phyloP scores from a whole-genome alignment of 35 echinoderm and acorn worm species.

The Apostichopus parvimensis region DNA sequence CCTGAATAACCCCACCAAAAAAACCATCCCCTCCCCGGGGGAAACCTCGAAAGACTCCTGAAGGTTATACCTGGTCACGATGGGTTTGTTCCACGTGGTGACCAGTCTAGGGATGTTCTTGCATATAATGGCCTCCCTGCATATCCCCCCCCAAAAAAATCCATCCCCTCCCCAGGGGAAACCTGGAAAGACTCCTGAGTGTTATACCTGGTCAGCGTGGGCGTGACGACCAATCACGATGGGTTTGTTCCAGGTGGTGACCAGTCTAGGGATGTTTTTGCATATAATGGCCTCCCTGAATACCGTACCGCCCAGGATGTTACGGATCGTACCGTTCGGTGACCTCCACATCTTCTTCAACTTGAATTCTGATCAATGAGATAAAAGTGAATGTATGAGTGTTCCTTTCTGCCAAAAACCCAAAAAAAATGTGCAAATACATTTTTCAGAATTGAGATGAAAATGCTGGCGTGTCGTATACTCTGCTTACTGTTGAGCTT shows the following conservation, averaged over 20 bases:
- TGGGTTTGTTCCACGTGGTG: slow-evolving; percentile 86
- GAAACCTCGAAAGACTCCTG: too few relatives aligned
- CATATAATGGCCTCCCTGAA: slow-evolving; percentile 98
- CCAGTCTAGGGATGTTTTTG: slow-evolving; percentile 93
- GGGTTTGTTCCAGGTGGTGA: slow-evolving; percentile 88
- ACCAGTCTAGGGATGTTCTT: slow-evolving; percentile 93
- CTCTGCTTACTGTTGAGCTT: too few relatives aligned
- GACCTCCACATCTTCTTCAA: slow-evolving; percentile 99
- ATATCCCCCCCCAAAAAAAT: slow-evolving; percentile 67
- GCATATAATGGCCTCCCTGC: slow-evolving; percentile 91
- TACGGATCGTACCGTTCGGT: slow-evolving; percentile 96
- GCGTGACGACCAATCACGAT: slow-evolving; percentile 99
- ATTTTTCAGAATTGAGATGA: too few relatives aligned
- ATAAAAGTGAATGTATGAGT: not conserved
- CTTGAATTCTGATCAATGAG: slow-evolving; percentile 79
- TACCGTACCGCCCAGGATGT: slow-evolving; percentile 96
- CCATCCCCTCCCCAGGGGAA: too few relatives aligned
- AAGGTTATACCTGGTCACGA: slow-evolving; percentile 77
- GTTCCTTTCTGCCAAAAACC: too few relatives aligned
- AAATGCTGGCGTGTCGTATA: too few relatives aligned
- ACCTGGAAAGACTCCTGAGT: not conserved
- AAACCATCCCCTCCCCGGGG: too few relatives aligned
- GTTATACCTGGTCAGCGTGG: slow-evolving; percentile 93
- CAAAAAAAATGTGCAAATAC: too few relatives aligned
- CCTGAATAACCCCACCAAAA: slow-evolving; percentile 55